These are phyloP conservation scores for Spilosoma lubricipeda DNA, from an alignment of 2,888 invertebrate species.

Conservation along the genomic window DNA sequence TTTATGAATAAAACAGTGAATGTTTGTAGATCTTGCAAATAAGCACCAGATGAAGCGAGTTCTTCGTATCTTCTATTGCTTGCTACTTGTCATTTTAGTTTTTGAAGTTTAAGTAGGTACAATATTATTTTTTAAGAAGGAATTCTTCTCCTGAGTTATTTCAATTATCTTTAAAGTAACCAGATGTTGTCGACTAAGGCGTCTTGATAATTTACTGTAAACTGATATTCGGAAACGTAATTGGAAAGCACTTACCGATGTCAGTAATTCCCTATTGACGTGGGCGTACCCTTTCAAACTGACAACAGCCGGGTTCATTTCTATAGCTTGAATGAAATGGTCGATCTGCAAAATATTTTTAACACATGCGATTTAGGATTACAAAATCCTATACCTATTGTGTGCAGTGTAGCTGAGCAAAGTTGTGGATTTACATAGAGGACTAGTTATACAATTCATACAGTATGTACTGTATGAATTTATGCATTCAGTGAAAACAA, in stretches of 20 bases:
- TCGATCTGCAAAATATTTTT: constrained; percentile 82
- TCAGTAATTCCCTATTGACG: constrained; percentile 88
- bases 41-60: background rate
- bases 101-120: too few species aligned
- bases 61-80: background rate
- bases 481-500: too few species aligned
- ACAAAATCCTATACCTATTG: background rate
- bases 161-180: constrained; percentile 1
- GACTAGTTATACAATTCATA: background rate
- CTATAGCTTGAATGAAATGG: constrained; percentile 89
- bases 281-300: constrained; percentile 89
- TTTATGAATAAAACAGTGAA: too few species aligned
- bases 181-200: background rate
- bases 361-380: background rate
- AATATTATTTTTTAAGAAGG: background rate
- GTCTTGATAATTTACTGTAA: constrained; percentile 11
- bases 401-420: background rate
- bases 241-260: constrained; percentile 82
- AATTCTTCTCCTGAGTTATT: background rate
- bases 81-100: too few species aligned
- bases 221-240: constrained; percentile 9
- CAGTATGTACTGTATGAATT: background rate
- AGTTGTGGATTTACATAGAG: background rate
- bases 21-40: too few species aligned
- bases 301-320: constrained; percentile 90